These are phyloP conservation scores for Laticauda laticaudata DNA, from an alignment of 2,113 vertebrate species.

Conservation along the genomic window DNA sequence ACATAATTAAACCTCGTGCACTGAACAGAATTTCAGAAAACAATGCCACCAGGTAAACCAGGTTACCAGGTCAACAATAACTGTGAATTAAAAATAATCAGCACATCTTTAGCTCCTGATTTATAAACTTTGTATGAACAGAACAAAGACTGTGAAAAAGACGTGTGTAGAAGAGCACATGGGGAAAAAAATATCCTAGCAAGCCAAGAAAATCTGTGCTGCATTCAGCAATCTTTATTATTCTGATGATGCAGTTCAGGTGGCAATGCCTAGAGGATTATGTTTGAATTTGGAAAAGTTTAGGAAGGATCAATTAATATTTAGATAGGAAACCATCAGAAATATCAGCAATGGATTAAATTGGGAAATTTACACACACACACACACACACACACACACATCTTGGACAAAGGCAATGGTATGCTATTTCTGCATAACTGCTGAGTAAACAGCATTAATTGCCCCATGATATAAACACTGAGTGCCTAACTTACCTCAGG, in stretches of 20 bases:
- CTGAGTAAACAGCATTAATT: background rate
- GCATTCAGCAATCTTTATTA: background rate
- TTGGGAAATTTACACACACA: background rate
- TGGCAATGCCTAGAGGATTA: background rate
- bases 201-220: background rate
- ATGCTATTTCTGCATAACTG: background rate
- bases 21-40: background rate
- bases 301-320: background rate
- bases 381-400: background rate
- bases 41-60: background rate
- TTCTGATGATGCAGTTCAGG: background rate
- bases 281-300: background rate
- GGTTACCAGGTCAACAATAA: background rate
- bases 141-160: background rate
- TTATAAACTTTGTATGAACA: background rate
- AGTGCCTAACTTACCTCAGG: background rate
- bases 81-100: background rate
- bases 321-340: background rate
- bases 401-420: background rate
- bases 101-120: background rate
- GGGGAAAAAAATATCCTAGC: background rate
- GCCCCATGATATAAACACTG: background rate
- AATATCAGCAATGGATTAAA: background rate
- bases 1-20: background rate
- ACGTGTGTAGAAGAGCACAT: background rate